A percentile compares a stretch with the other conserved stretches of the same genome.
These are phyloP conservation scores for Leucophora obtusa DNA, from an alignment of 2,888 invertebrate genomes.

Conservation along the genomic window DNA sequence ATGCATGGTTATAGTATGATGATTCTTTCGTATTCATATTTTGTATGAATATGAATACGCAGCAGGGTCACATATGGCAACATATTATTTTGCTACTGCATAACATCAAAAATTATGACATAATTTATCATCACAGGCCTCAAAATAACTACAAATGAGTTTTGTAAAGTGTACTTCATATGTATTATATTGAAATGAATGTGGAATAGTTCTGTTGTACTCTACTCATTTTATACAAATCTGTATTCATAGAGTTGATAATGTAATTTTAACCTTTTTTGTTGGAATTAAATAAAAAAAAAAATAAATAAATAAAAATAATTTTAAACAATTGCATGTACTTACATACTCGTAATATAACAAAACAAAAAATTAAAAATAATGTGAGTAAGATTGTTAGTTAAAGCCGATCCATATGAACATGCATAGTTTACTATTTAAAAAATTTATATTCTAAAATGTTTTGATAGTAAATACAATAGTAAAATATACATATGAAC, in stretches of 20 bases:
- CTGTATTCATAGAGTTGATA: constrained; percentile 27
- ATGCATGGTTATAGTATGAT: not conserved
- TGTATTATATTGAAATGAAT: not conserved
- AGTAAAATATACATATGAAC: too few relatives aligned
- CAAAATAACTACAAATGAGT: constrained; percentile 39
- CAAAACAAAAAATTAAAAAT: not conserved
- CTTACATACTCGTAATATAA: not conserved
- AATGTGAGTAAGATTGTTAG: not conserved
- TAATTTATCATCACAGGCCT: constrained; percentile 41
- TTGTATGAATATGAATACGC: constrained; percentile 35
- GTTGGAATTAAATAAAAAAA: not conserved
- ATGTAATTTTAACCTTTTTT: constrained; percentile 35
- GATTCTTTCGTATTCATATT: not conserved
- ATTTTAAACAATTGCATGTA: not conserved
- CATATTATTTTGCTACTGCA: constrained; percentile 35
- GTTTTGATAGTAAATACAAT: too few relatives aligned
- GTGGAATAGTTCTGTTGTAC: not conserved
- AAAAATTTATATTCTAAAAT: too few relatives aligned
- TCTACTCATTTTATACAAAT: constrained; percentile 5
- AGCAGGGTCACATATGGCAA: constrained; percentile 42
- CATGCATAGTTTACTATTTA: too few relatives aligned
- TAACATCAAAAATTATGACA: constrained; percentile 33
- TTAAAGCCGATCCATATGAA: not conserved
- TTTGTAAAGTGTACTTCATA: not conserved
- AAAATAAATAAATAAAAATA: not conserved